These are phyloP conservation scores for Opisthocomus hoazin DNA, from an alignment of 2,113 vertebrate genomes.

Conservation along the genomic window DNA sequence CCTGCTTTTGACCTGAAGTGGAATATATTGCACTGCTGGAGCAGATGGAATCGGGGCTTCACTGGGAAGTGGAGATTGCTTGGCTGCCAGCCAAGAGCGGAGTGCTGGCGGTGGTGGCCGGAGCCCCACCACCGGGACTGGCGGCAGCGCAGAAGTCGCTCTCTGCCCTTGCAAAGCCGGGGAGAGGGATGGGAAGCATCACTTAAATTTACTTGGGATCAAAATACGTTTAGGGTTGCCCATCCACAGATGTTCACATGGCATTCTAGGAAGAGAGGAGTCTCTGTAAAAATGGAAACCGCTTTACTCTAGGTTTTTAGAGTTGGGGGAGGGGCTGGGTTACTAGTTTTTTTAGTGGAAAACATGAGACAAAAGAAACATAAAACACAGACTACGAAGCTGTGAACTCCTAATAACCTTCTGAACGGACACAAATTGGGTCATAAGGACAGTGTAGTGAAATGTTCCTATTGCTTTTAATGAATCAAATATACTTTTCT, in stretches of 20 bases:
- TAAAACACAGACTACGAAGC: neutral
- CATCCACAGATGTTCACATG: conserved; percentile 19
- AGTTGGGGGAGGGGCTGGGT: too few species aligned
- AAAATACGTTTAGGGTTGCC: neutral
- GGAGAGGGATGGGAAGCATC: neutral
- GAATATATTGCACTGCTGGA: conserved; percentile 73
- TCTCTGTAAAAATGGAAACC: neutral
- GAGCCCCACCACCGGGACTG: neutral
- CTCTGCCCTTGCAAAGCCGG: neutral
- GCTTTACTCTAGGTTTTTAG: neutral
- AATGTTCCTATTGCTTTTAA: neutral
- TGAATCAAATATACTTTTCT: neutral
- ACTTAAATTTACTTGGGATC: neutral
- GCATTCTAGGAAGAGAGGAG: neutral
- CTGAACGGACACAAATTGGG: neutral
- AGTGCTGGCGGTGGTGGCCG: conserved; percentile 27
- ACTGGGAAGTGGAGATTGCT: conserved; percentile 66
- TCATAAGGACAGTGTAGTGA: neutral
- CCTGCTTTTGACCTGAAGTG: conserved; percentile 80
- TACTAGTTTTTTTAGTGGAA: neutral
- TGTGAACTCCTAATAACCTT: conserved; percentile 39
- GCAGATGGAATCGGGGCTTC: conserved; percentile 78
- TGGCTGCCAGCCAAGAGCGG: conserved; percentile 68
- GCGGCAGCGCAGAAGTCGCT: neutral
- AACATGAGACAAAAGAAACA: neutral